phyloP scores from a whole-genome alignment of 2,888 invertebrate genomes.

The Hyppa rectilinea region DNA sequence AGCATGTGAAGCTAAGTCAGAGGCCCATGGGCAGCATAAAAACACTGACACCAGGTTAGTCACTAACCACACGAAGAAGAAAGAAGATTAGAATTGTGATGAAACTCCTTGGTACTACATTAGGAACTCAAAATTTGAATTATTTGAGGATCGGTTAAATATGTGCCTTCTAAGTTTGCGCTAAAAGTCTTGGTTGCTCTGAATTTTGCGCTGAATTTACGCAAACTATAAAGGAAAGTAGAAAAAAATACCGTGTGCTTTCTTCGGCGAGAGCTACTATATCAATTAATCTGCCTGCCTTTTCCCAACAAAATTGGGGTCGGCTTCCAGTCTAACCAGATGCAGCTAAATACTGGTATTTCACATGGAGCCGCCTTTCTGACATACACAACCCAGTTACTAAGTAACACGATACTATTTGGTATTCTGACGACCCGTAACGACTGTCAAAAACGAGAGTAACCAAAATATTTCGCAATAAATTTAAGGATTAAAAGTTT shows the following conservation, averaged over 20 bases:
- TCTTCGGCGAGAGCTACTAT: not conserved
- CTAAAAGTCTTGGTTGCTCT: not conserved
- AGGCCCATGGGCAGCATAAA: too few relatives aligned
- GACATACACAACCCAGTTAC: not conserved
- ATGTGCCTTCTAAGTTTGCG: not conserved
- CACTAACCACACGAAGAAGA: too few relatives aligned
- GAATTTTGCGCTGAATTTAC: not conserved
- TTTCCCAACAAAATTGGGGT: not conserved
- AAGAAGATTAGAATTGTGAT: not conserved
- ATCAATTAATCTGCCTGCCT: not conserved
- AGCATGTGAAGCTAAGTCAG: too few relatives aligned
- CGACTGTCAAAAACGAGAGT: too few relatives aligned
- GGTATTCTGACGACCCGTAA: not conserved
- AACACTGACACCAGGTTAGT: too few relatives aligned
- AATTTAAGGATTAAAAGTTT: conserved; percentile 10
- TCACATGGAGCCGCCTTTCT: not conserved
- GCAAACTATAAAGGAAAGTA: not conserved
- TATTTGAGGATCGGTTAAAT: conserved; percentile 4
- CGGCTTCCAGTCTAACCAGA: too few relatives aligned
- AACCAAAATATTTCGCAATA: not conserved
- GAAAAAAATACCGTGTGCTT: not conserved
- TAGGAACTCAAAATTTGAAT: not conserved
- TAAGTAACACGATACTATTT: not conserved
- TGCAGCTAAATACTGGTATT: not conserved
- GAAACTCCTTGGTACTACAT: not conserved